These are phyloP conservation scores for Uromys caudimaculatus DNA, from an alignment of 2,797 vertebrate genomes.

Conservation along the genomic window DNA sequence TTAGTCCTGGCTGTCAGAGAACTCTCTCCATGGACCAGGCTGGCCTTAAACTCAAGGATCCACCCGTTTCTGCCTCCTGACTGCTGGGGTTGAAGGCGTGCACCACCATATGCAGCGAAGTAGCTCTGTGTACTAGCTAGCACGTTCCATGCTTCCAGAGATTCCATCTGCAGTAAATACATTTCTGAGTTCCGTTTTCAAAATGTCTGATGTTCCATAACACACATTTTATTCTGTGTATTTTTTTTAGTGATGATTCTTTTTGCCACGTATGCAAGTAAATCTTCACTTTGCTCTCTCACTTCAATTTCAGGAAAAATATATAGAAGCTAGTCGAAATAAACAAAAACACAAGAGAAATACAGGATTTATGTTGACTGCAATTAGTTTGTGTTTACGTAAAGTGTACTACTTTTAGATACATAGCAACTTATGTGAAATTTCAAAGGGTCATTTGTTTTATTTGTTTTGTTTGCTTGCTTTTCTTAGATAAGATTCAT, in stretches of 20 bases:
- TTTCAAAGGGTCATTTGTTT: background rate
- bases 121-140: background rate
- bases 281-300: background rate
- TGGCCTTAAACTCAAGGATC: too few relatives aligned
- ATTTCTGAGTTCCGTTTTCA: background rate
- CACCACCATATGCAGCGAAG: background rate
- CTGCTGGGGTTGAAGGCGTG: too few relatives aligned
- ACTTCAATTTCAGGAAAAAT: slow-evolving; percentile 8
- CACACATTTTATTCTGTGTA: background rate
- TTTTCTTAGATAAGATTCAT: background rate
- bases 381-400: background rate
- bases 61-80: background rate
- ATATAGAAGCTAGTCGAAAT: slow-evolving; percentile 78
- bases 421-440: background rate
- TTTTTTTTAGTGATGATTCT: background rate
- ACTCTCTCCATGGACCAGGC: background rate
- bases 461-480: background rate
- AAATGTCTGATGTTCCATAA: background rate
- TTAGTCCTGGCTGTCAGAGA: background rate
- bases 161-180: background rate
- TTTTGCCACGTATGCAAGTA: background rate
- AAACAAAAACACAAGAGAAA: slow-evolving; percentile 72
- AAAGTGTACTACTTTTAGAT: background rate
- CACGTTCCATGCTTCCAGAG: background rate
- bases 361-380: slow-evolving; percentile 76